Evolutionary conservation across 2,888 invertebrate genomes (phyloP), one percentile per base, ranked within the genome.

Genomic region (Catocala fraxini): DNA sequence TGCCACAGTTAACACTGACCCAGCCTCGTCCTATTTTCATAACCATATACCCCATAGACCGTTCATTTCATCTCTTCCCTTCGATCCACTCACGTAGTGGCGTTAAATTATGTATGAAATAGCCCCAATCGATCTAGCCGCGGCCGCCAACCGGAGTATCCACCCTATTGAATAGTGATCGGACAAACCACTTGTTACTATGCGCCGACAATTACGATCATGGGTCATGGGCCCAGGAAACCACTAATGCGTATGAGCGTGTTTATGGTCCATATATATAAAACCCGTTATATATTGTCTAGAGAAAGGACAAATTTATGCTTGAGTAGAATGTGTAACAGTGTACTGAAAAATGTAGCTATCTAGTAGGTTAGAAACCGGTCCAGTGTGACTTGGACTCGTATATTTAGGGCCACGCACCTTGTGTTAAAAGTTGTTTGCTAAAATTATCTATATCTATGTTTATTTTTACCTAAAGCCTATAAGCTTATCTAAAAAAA

Each of bases 21-120:
- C 42, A 59, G 49, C 54, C 46, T 33, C 25, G 41, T 34, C 42
- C 51, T 56, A 69, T 66, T 67, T 63, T 63, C 63, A 69, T 63
- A 59, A 65, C 61, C 60, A 61, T 53, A 45, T 48, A 56, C 56
- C 52, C 62, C 52, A 63, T 63, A 58, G 63, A 59, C 59, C 60
- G 64, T 56, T 60, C 57, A 57, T 53, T 58, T 60, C 57, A 57
- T 53, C 57, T 53, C 53, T 53, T 57, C 33, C 48, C 41, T 57
- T 63, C 60, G 59, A 51, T 59, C 48, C 56, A 49, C 61, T 54
- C 53, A 57, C 64, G 68, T 66, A 64, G 72, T 65, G 57, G 68
- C 70, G 75, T 71, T 84, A 76, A 84, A 85, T 84, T 79, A 84
- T 84, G 83, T 84, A 85, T 81, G 78, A 75, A 82, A 80, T 77